These are phyloP conservation scores for Neopelma chrysocephalum DNA, from an alignment of 2,797 vertebrate species.

Conservation along the genomic window DNA sequence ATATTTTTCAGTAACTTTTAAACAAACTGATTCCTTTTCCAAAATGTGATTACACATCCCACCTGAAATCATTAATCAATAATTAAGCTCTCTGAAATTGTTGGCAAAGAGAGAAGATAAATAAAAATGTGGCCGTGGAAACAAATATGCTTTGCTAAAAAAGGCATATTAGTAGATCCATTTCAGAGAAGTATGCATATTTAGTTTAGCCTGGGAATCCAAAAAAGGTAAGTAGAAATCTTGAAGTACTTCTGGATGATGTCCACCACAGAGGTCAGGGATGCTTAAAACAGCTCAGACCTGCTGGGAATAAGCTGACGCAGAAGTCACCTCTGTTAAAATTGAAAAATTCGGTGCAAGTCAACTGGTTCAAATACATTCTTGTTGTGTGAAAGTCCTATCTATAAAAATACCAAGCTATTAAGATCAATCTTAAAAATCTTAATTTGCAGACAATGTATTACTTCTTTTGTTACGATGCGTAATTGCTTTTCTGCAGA, in stretches of 20 bases:
- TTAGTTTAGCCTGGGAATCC: background rate
- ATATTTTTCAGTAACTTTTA: background rate
- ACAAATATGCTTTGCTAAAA: background rate
- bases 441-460: background rate
- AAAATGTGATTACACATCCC: background rate
- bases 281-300: background rate
- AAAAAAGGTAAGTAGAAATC: background rate
- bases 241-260: background rate
- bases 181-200: background rate
- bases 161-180: background rate
- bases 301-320: background rate
- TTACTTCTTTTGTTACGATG: background rate
- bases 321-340: background rate
- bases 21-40: background rate
- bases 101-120: background rate
- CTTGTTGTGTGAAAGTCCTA: background rate
- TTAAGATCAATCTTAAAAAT: background rate
- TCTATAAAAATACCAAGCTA: background rate
- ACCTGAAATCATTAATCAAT: background rate
- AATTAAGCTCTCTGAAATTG: background rate
- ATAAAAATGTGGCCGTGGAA: background rate
- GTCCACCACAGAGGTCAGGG: background rate
- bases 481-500: background rate
- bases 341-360: background rate
- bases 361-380: background rate